These are phyloP conservation scores for Sylvietta virens DNA, from an alignment of 2,113 vertebrate genomes.

Conservation along the genomic window DNA sequence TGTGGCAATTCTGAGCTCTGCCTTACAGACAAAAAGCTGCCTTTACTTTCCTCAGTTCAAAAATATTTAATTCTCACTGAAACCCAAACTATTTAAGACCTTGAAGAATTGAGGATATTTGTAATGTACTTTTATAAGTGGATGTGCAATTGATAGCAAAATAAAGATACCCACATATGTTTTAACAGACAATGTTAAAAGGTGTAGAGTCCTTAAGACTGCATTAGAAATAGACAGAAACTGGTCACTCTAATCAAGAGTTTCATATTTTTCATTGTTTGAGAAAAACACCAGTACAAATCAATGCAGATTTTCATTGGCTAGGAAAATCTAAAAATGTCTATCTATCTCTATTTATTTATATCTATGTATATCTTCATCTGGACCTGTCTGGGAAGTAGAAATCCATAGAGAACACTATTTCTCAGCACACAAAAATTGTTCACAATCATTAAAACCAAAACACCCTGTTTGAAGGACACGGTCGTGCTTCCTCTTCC, in stretches of 20 bases:
- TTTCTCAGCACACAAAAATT: slow-evolving; percentile 45
- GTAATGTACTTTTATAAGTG: slow-evolving; percentile 2
- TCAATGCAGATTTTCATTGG: slow-evolving; percentile 68
- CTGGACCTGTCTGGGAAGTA: slow-evolving; percentile 40
- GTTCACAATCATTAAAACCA: slow-evolving; percentile 34
- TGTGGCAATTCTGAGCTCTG: neutral
- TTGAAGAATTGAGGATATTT: neutral
- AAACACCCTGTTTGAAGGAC: slow-evolving; percentile 53
- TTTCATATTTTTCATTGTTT: slow-evolving; percentile 14
- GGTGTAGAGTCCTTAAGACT: slow-evolving; percentile 44
- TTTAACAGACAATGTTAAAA: slow-evolving; percentile 55
- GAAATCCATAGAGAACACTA: slow-evolving; percentile 46
- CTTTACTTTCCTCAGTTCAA: neutral
- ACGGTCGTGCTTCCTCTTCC: neutral
- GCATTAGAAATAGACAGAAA: slow-evolving; percentile 63
- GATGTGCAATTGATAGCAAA: slow-evolving; percentile 53
- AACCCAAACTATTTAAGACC: neutral
- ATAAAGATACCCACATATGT: slow-evolving; percentile 36
- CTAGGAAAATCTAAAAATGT: slow-evolving; percentile 74
- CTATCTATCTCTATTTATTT: slow-evolving; percentile 15
- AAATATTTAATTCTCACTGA: neutral
- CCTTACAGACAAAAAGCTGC: slow-evolving; percentile 11
- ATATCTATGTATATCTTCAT: slow-evolving; percentile 58
- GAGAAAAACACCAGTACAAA: slow-evolving; percentile 65
- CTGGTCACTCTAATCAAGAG: slow-evolving; percentile 41